These are phyloP conservation scores for Spea bombifrons DNA, from an alignment of 2,113 vertebrate genomes.

Conservation along the genomic window DNA sequence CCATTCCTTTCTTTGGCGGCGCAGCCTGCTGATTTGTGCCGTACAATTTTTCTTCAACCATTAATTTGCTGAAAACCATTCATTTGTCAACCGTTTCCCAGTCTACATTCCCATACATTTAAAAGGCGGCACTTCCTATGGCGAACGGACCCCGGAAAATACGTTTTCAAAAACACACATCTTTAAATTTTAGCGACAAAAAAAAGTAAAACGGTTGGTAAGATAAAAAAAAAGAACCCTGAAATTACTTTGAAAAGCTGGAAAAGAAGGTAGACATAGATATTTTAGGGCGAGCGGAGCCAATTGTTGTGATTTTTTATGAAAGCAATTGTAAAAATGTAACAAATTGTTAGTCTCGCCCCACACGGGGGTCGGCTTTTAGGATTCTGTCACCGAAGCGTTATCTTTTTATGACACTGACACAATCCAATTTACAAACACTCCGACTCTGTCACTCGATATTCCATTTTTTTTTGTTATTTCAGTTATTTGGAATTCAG, in stretches of 20 bases:
- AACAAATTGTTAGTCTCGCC: slow-evolving; percentile 14
- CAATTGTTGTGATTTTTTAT: not conserved
- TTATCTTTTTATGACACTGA: slow-evolving; percentile 29
- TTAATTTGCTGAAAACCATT: no score
- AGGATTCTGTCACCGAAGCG: not conserved
- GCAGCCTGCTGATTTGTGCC: no score
- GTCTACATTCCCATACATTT: no score
- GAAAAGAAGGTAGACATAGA: not conserved
- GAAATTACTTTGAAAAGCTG: not conserved
- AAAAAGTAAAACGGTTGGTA: not conserved
- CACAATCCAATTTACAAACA: slow-evolving; percentile 38
- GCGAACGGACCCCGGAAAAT: no score
- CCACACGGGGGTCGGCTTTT: not conserved
- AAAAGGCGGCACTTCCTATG: no score
- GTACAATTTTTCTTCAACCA: no score
- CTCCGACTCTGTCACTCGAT: slow-evolving; percentile 23
- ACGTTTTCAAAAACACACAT: not conserved
- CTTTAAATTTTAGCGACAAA: not conserved
- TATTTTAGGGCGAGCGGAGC: not conserved
- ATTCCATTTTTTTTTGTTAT: slow-evolving; percentile 31
- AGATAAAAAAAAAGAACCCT: no score
- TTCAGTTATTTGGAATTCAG: not conserved
- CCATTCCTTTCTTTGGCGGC: no score
- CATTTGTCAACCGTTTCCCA: no score
- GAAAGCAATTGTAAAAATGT: not conserved